Percentiles rank a stretch among this genome's conserved stretches.
phyloP scores from a whole-genome alignment of 2,797 vertebrate genomes.

The Scolopax rusticola region DNA sequence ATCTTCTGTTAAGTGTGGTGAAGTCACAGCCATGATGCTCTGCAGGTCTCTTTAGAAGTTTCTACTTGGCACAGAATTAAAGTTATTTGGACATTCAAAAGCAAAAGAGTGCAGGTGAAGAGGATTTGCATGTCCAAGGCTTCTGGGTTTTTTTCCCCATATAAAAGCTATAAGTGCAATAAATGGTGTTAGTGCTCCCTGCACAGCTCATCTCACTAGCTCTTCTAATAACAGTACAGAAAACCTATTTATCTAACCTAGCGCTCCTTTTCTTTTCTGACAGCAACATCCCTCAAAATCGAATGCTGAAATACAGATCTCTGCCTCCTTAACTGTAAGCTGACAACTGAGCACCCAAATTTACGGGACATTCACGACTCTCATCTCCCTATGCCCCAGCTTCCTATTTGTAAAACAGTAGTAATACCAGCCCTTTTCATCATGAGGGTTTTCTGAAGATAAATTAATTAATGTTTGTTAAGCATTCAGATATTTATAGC shows the following conservation, averaged over 20 bases:
- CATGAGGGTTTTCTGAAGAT: constrained; percentile 20
- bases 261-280: neutral
- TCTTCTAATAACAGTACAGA: neutral
- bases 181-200: neutral
- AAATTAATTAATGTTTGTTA: constrained; percentile 75
- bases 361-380: neutral
- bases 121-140: neutral
- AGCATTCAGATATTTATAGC: constrained; percentile 72
- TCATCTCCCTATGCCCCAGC: neutral
- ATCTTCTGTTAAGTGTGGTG: neutral
- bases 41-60: neutral
- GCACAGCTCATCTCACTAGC: neutral
- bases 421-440: constrained; percentile 40
- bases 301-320: neutral
- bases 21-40: neutral
- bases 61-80: neutral
- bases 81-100: neutral
- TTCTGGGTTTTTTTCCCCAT: neutral
- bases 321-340: neutral
- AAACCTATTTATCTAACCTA: neutral
- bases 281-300: neutral
- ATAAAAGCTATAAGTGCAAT: neutral
- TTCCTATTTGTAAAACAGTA: constrained; percentile 8
- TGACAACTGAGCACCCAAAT: neutral
- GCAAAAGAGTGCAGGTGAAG: neutral